Conservation (phyloP, 1,140 invertebrate genomes). For the Macrostomum lignano region DNA sequence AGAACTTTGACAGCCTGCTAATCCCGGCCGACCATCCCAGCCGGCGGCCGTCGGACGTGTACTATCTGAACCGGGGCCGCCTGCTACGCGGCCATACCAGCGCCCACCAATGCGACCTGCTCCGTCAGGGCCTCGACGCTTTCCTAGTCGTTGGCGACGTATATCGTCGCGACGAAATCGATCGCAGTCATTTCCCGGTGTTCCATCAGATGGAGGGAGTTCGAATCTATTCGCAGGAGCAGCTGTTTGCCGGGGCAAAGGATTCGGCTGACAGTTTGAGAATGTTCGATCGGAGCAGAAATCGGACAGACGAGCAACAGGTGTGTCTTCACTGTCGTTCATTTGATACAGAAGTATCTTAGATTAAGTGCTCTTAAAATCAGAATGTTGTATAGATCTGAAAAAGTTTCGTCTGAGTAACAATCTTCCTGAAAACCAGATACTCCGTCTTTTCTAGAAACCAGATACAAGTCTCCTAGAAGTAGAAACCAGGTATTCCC, state of each 20-base stretch:
- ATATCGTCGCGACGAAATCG: conserved; percentile 76
- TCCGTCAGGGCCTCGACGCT: conserved; percentile 47
- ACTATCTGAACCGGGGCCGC: conserved; percentile 52
- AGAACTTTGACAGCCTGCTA: conserved; percentile 51
- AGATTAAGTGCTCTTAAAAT: too few relatives aligned
- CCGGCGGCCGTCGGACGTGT: conserved; percentile 47
- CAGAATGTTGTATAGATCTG: not conserved
- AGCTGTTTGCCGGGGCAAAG: conserved; percentile 15
- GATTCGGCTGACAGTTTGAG: not conserved
- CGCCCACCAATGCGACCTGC: conserved; percentile 63
- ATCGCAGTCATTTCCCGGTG: conserved; percentile 70
- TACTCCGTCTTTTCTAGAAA: not conserved
- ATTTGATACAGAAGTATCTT: not conserved
- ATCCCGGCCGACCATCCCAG: conserved; percentile 57
- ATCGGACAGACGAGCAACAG: not conserved
- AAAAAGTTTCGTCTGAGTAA: not conserved
- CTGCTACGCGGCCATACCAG: conserved; percentile 69
- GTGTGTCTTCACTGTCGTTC: not conserved
- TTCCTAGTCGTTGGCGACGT: conserved; percentile 84
- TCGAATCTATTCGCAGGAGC: conserved; percentile 40
- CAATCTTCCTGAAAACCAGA: not conserved
- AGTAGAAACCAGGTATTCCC: too few relatives aligned
- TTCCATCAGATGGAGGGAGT: conserved; percentile 80
- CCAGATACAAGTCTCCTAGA: too few relatives aligned
- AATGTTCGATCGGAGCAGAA: not conserved